Evolutionary conservation across 1,140 invertebrate genomes (phyloP), one percentile per base, ranked within the genome.

Genomic region (Neodiprion virginianus): DNA sequence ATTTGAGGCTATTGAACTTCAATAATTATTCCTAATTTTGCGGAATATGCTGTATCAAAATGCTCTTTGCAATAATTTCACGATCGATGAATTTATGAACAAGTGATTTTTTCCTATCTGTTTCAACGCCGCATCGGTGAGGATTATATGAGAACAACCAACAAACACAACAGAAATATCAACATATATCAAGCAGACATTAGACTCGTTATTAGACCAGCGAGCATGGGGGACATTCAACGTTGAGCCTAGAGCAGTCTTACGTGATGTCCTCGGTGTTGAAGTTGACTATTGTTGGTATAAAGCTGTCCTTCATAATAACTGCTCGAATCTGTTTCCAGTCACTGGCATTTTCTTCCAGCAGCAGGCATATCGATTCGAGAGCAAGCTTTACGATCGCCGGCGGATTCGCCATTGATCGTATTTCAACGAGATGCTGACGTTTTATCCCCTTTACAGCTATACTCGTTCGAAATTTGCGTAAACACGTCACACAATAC

Each of bases 251-350:
- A 93, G 91, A 78, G 92, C 91, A 79, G 93, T 90, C 94, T 92
- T 96, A 97, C 94, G 93, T 95, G 87, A 99, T 95, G 84, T 95
- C 93, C 84, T 98, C 96, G 77, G 97, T 98, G 87, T 94, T 93
- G 92, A 99, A 99, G 91, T 99, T 98, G 88, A 99, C 95, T 88
- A 99, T 99, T 75, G 96, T 97, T 48, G 95, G 94, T 88, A 99
- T 99, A 90, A 99, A 99, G 90, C 98, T 98, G 86, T 99, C 98
- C 88, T 96, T 94, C 93, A 99, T 97, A 79, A 99, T 94, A 77
- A 98, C 93, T 66, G 94, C 92, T 71, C 97, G 93, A 87, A 99
- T 97, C 72, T 95, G 92, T 89, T 97, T 98, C 98, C 98, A 99
- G 80, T 98, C 97, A 80, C 93, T 92, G 49, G 95, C 94, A 77